Percentiles rank a stretch among this genome's conserved stretches.
phyloP scores from a whole-genome alignment of 1,140 invertebrate genomes.

The Nautilus pompilius region DNA sequence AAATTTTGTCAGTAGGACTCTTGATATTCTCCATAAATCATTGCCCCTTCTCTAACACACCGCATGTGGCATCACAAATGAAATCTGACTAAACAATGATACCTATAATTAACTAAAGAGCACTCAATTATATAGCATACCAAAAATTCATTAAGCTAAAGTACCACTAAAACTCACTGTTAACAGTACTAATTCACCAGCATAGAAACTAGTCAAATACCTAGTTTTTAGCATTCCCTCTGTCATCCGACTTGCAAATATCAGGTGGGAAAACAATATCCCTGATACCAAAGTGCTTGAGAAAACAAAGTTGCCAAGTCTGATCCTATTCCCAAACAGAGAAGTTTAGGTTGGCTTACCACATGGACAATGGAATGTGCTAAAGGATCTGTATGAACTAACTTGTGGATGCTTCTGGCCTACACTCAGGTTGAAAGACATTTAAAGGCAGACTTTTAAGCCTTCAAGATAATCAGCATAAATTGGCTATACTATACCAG shows the following conservation, averaged over 20 bases:
- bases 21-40: too few species aligned
- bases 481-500: too few species aligned
- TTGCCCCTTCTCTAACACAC: too few species aligned
- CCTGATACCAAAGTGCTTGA: not conserved
- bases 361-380: too few species aligned
- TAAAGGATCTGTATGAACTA: too few species aligned
- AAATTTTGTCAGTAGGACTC: too few species aligned
- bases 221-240: not conserved
- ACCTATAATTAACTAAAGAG: not conserved
- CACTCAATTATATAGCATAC: not conserved
- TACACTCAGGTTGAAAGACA: too few species aligned
- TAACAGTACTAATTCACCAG: not conserved
- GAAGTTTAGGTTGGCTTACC: too few species aligned
- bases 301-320: not conserved
- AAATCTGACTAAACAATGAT: not conserved
- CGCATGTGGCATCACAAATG: not conserved
- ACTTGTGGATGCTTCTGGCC: too few species aligned
- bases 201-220: not conserved
- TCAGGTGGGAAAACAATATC: not conserved
- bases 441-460: too few species aligned
- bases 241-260: not conserved
- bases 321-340: too few species aligned
- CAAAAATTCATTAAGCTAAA: not conserved
- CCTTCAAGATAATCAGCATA: too few species aligned
- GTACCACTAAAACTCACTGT: not conserved